These are phyloP conservation scores for Drosophila asahinai DNA, from an alignment of 1,140 invertebrate species.

Conservation along the genomic window DNA sequence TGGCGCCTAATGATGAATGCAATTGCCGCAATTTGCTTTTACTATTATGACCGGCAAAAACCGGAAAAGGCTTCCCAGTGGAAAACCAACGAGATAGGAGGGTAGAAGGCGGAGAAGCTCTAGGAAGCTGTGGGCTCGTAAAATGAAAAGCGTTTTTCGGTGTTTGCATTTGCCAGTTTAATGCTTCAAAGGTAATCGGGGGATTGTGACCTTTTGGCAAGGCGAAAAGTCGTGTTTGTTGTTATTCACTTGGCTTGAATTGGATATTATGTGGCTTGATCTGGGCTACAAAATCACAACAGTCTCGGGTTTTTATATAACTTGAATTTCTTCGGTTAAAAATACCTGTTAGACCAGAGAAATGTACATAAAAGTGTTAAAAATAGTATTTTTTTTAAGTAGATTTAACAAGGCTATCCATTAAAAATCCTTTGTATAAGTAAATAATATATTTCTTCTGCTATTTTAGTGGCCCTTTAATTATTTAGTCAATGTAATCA, in stretches of 20 bases:
- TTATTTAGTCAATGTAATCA: too few species aligned
- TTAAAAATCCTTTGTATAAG: too few species aligned
- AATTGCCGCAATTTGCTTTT: conserved; percentile 77
- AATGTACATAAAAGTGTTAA: not conserved
- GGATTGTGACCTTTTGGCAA: conserved; percentile 43
- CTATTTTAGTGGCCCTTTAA: too few species aligned
- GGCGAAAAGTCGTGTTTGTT: conserved; percentile 49
- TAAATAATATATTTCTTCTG: too few species aligned
- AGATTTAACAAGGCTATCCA: too few species aligned
- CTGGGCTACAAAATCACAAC: not conserved
- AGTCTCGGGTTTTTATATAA: not conserved
- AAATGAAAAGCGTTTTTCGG: conserved; percentile 62
- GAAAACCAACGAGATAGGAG: conserved; percentile 7
- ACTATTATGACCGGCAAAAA: conserved; percentile 57
- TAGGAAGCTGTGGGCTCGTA: conserved; percentile 42
- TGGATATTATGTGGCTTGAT: conserved; percentile 9
- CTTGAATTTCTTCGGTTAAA: not conserved
- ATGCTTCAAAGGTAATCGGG: conserved; percentile 22
- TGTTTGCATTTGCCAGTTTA: conserved; percentile 64
- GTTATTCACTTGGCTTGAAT: conserved; percentile 14
- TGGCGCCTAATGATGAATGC: conserved; percentile 72
- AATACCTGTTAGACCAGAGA: not conserved
- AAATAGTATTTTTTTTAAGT: not conserved
- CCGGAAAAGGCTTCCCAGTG: conserved; percentile 36
- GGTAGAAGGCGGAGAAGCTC: not conserved